Evolutionary conservation across 2,888 invertebrate species (phyloP).

Genomic region (Beris morrisii): DNA sequence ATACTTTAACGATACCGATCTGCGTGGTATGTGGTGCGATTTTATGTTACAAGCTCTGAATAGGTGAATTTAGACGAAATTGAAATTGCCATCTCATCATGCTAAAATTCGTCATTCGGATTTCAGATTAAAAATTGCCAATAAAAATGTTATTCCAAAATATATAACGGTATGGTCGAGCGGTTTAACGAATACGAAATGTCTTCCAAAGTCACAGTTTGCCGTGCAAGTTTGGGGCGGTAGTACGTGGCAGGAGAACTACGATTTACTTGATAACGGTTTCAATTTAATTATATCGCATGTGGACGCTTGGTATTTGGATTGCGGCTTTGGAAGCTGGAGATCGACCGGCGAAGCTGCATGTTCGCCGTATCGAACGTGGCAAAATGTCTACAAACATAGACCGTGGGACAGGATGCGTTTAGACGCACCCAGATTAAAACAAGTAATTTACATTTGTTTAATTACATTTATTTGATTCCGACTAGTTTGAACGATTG

Average conservation of each 20-base stretch:
- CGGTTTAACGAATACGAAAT: conserved; percentile 72
- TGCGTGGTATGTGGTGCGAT: conserved; percentile 77
- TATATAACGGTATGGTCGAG: conserved; percentile 74
- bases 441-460: conserved; percentile 46
- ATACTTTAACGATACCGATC: conserved; percentile 73
- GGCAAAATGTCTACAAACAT: conserved; percentile 86
- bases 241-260: conserved; percentile 78
- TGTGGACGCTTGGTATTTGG: conserved; percentile 86
- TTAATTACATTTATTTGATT: neutral
- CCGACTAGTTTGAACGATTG: conserved; percentile 1
- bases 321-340: conserved; percentile 87
- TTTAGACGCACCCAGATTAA: conserved; percentile 50
- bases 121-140: conserved; percentile 52
- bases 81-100: neutral
- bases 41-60: conserved; percentile 69
- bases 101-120: conserved; percentile 5
- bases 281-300: conserved; percentile 79
- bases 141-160: conserved; percentile 51
- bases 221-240: conserved; percentile 82
- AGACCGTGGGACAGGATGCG: conserved; percentile 68
- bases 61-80: conserved; percentile 45
- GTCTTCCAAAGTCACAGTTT: conserved; percentile 62
- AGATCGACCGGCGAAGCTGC: conserved; percentile 76
- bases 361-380: conserved; percentile 83
- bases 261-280: conserved; percentile 74